phyloP scores from a whole-genome alignment of 2,113 vertebrate species.

The Lucifuga dentata region DNA sequence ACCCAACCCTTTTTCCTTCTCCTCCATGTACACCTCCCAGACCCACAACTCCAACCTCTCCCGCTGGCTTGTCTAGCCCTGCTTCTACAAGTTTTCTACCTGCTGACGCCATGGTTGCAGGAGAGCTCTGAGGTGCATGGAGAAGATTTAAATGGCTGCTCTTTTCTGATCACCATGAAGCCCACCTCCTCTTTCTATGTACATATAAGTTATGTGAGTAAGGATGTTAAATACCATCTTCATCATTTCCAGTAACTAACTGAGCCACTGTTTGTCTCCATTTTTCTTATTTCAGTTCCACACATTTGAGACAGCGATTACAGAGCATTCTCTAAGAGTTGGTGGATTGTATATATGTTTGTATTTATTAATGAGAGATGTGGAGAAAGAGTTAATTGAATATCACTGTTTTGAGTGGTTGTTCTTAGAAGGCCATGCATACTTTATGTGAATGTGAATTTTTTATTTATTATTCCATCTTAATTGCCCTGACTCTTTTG shows the following conservation, averaged over 20 bases:
- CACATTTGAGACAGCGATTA: conserved; percentile 17
- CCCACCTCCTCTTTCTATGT: not conserved
- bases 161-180: not conserved
- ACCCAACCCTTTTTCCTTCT: conserved; percentile 68
- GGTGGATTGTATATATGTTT: conserved; percentile 49
- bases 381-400: conserved; percentile 40
- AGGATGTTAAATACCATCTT: conserved; percentile 5
- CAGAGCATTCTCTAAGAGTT: conserved; percentile 9
- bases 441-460: conserved; percentile 49
- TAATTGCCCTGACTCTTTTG: conserved; percentile 17
- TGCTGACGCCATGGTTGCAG: conserved; percentile 11
- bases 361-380: conserved; percentile 61
- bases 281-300: not conserved
- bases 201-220: not conserved
- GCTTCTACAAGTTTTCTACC: conserved; percentile 14
- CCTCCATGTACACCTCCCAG: conserved; percentile 67
- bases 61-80: conserved; percentile 6
- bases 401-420: conserved; percentile 35
- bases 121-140: conserved; percentile 35
- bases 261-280: conserved; percentile 52
- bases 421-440: conserved; percentile 19
- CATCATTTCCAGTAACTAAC: conserved; percentile 46
- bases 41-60: conserved; percentile 46
- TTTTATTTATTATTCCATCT: conserved; percentile 43
- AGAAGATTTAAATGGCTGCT: conserved; percentile 22